Evolutionary conservation across 2,888 invertebrate species (phyloP), one percentile per base, ranked within the genome.

Genomic region (Orgyia antiqua): DNA sequence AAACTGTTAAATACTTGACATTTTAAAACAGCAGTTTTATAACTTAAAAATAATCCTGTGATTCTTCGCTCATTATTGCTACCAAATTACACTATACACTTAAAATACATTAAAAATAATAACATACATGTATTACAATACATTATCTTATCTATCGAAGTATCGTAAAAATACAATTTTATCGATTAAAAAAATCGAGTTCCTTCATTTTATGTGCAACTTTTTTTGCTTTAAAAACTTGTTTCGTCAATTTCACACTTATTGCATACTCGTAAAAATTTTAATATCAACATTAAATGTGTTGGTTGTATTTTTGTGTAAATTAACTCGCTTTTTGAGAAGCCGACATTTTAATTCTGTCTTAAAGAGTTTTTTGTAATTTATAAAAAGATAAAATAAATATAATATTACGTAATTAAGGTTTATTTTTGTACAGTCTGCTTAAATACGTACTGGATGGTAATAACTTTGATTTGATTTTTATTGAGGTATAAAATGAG

Each of bases 31-130:
- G 6, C 4, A 2, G n/a, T 12, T 13, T 10, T 13, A 24, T 13
- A n/a, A 13, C 4, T n/a, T 20, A 20, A n/a, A 20, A n/a, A 7
- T n/a, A 20, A 20, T 20, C n/a, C 4, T 20, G 6, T 4, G 15
- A 15, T 15, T 15, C 6, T 15, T 15, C 6, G 4, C 6, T 15
- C 4, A 15, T 15, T 26, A 45, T 37, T 11, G 51, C 51, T 52
- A 45, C 51, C 54, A 50, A 47, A 51, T 50, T 52, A 52, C 54
- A 53, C 54, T 53, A 42, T 40, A 28, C 32, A 40, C 31, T 50
- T 49, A 36, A 35, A 36, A 27, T 25, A 36, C 40, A 39, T 47
- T 50, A 36, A 47, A 47, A 47, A 38, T 37, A 44, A 50, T 37
- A 28, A n/a, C n/a, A n/a, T n/a, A n/a, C n/a, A n/a, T n/a, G n/a